Conservation (phyloP, 2,113 vertebrate species). For the Apodemus speciosus region DNA sequence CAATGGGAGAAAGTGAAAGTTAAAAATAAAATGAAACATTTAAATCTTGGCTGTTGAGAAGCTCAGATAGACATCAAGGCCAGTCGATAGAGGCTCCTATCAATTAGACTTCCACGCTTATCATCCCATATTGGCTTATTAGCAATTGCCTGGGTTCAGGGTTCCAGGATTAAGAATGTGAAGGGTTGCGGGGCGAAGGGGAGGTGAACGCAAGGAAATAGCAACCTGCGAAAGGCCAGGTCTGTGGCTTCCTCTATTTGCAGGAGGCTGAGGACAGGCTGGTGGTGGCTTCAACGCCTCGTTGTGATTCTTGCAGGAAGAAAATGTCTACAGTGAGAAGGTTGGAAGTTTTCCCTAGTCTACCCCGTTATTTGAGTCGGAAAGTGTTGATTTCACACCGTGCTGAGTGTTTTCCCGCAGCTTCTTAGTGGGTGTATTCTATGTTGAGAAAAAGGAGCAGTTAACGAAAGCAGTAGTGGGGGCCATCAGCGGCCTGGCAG, state of each 20-base stretch:
- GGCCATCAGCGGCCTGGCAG: not conserved
- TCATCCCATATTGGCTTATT: constrained; percentile 80
- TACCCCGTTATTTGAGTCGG: constrained; percentile 52
- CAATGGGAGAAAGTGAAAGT: constrained; percentile 86
- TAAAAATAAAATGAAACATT: constrained; percentile 89
- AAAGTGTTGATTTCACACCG: constrained; percentile 62
- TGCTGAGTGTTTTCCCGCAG: constrained; percentile 66
- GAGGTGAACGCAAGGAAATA: constrained; percentile 64
- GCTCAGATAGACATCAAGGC: constrained; percentile 84
- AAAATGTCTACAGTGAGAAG: not conserved
- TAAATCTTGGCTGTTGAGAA: constrained; percentile 85
- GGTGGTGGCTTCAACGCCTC: not conserved
- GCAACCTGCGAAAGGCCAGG: constrained; percentile 45
- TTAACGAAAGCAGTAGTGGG: not conserved
- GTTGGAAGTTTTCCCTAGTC: not conserved
- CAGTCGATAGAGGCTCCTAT: constrained; percentile 84
- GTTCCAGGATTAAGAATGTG: constrained; percentile 56
- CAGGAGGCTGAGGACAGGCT: not conserved
- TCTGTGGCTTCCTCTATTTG: not conserved
- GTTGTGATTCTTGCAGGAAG: not conserved
- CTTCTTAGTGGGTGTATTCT: constrained; percentile 58
- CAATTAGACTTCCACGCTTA: constrained; percentile 82
- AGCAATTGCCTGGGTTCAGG: constrained; percentile 78
- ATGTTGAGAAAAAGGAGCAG: constrained; percentile 47
- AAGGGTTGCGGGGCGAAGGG: constrained; percentile 48